Base-by-base conservation (phyloP, 2,797 vertebrate genomes). In the Adelosebastes latens region DNA sequence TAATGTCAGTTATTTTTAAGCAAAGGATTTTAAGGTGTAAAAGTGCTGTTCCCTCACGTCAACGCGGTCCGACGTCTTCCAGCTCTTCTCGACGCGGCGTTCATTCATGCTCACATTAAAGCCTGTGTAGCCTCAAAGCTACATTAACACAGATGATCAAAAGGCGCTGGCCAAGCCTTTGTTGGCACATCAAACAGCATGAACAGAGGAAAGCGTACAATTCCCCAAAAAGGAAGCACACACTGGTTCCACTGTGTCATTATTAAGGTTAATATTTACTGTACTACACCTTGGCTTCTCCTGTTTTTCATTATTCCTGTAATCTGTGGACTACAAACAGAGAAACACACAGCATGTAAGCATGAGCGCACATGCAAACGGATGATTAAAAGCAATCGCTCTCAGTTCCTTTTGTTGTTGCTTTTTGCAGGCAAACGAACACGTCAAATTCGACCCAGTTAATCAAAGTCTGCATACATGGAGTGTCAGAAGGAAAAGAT, bases 231-330 rank as follows among this genome's bases (percentile, higher is more conserved):
- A 87, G 87, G 32, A 56, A 36, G 69, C 63, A 64, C 56, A 85
- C 75, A 75, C 66, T 39, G 31, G 32, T 56, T 76, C 65, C 67
- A 83, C 79, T 90, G 79, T 92, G 86, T 83, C 84, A 77, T 90
- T 89, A 93, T 88, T 92, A 88, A 81, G 83, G 82, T 85, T 91
- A 88, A 89, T 91, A 87, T 91, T 90, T 90, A 89, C 89, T 63
- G 63, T 85, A 81, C 75, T 83, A 63, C 59, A 87, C 72, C 52
- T 80, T 85, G 29, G 49, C 82, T 82, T 84, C 64, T 72, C 63
- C 67, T 62, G 56, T 79, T 87, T 67, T 85, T 69, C 79, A 69
- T 86, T 73, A 80, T 68, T 80, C 61, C 81, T 58, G 71, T 84
- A 82, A 85, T 88, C 63, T 84, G 53, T 67, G 71, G 61, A 76